Conservation (phyloP, 2,797 vertebrate species). For the Gymnocypris eckloni region DNA sequence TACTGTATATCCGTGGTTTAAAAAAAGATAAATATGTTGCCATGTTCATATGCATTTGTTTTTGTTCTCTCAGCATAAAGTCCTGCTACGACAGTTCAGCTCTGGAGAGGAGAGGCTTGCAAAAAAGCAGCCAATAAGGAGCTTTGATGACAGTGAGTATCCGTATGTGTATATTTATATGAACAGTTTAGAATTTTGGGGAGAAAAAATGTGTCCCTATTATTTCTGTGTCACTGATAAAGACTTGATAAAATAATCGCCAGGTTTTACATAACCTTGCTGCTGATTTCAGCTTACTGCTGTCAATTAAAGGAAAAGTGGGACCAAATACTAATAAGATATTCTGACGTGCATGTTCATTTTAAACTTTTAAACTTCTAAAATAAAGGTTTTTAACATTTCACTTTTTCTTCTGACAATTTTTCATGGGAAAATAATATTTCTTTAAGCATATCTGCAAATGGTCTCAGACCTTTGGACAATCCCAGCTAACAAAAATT, state of each 20-base stretch:
- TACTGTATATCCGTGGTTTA: not conserved
- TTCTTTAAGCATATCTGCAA: not conserved
- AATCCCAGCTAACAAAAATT: not conserved
- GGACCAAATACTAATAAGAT: not conserved
- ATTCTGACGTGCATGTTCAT: not conserved
- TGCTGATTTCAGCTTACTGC: not conserved
- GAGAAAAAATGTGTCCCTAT: not conserved
- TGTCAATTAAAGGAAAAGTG: not conserved
- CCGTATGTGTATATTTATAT: not conserved
- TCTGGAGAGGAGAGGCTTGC: slow-evolving; percentile 91
- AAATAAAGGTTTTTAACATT: not conserved
- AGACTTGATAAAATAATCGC: not conserved
- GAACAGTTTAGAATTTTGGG: not conserved
- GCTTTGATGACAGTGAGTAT: slow-evolving; percentile 91
- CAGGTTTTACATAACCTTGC: not conserved
- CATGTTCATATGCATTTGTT: not conserved
- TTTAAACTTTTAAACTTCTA: not conserved
- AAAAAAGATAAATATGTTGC: not conserved
- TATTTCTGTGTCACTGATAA: not conserved
- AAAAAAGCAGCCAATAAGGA: slow-evolving; percentile 92
- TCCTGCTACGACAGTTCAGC: slow-evolving; percentile 94
- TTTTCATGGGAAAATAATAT: not conserved
- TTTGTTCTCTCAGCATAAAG: slow-evolving; percentile 82
- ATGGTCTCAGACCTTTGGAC: not conserved
- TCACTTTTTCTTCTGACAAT: not conserved